Base-by-base conservation (phyloP, 2,113 vertebrate species). In the Lasiurus borealis region DNA sequence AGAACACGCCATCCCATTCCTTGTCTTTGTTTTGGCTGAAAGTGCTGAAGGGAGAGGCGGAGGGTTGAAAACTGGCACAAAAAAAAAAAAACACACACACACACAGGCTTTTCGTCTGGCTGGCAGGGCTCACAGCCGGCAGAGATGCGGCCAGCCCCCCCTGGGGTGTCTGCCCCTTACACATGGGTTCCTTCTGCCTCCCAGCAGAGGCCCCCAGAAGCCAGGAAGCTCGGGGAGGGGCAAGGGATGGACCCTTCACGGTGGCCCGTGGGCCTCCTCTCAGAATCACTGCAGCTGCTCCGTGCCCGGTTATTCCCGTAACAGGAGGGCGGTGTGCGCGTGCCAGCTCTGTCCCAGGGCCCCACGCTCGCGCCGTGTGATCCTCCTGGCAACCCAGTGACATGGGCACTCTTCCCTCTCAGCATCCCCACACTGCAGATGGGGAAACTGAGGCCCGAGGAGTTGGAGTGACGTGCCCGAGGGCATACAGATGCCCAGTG, bases 281-380 rank as follows among this genome's bases (percentile, higher is more conserved):
- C 40, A 21, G 29, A 27, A 6, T 8, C 25, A 1, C 19, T 0
- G 3, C 7, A 1, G 57, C 71, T 18, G n/a, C 25, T 10, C 5
- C 3, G 34, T 0, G 0, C 81, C 14, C 4, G 0, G 15, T 3
- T 19, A 3, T n/a, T 6, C 5, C 92, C 21, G 1, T 3, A 3
- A 14, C 0, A 1, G 21, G 1, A 18, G 52, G 1, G 0, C 1
- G 23, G 23, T 8, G 0, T 6, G 0, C 5, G 12, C 7, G 0
- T 2, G 29, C 59, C 48, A 50, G 73, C 57, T 3, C 11, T 2
- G 2, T 5, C 6, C 34, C 36, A 29, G 10, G 59, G 62, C 15
- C 34, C n/a, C 23, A 0, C 2, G 0, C 2, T 7, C 19, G 0
- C 7, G 44, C 15, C 2, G 34, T 13, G 19, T 19, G 11, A 23